phyloP scores from a whole-genome alignment of 2,888 invertebrate species.

The Deroplatys truncata region DNA sequence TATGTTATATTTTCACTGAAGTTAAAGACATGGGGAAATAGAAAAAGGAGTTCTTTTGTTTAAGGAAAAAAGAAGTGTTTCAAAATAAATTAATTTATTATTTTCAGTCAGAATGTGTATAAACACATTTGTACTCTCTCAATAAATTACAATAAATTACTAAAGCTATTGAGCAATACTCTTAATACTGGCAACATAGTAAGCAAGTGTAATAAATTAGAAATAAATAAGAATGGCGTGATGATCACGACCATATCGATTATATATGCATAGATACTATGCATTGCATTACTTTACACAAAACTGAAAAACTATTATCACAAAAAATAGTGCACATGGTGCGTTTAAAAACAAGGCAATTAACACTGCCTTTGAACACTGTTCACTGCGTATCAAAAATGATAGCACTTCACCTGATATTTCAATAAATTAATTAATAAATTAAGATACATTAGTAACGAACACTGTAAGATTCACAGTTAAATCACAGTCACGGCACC shows the following conservation, averaged over 20 bases:
- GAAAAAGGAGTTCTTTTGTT: background rate
- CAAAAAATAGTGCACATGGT: background rate
- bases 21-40: background rate
- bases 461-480: too few relatives aligned
- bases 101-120: background rate
- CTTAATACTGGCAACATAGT: background rate
- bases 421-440: background rate
- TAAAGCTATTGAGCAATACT: background rate
- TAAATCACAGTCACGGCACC: background rate
- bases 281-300: background rate
- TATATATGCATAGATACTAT: background rate
- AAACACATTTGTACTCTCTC: background rate
- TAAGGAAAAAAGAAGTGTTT: background rate
- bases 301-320: background rate
- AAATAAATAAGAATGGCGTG: background rate
- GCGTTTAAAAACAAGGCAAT: background rate
- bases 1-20: too few relatives aligned
- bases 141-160: background rate
- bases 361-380: background rate
- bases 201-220: background rate
- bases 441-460: background rate
- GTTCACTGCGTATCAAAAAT: background rate
- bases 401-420: background rate
- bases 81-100: background rate
- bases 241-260: background rate